A percentile compares a stretch with the other conserved stretches of the same genome.
These are phyloP conservation scores for Tachina fera DNA, from an alignment of 2,888 invertebrate species.

Conservation along the genomic window DNA sequence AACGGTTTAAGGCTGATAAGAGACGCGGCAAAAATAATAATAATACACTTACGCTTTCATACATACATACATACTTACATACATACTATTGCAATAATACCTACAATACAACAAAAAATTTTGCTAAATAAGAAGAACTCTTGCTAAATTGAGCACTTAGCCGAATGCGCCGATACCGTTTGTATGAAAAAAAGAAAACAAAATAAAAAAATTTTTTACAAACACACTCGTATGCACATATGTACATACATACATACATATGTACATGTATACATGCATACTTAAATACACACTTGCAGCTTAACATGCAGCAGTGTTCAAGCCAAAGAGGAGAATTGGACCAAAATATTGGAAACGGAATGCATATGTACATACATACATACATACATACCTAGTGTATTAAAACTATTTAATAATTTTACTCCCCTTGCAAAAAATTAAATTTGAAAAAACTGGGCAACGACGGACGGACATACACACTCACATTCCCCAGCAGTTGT, in stretches of 20 bases:
- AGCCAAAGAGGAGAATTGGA: slow-evolving; percentile 43
- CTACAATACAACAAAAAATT: slow-evolving; percentile 26
- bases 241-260: background rate
- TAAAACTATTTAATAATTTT: slow-evolving; percentile 20
- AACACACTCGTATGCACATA: background rate
- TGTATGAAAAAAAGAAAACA: slow-evolving; percentile 9
- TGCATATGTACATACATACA: too few species aligned
- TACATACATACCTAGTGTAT: background rate
- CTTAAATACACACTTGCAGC: too few species aligned
- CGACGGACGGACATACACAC: background rate
- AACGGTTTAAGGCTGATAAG: slow-evolving; percentile 72
- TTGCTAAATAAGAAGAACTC: slow-evolving; percentile 47
- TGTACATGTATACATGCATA: too few species aligned
- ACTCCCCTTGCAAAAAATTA: slow-evolving; percentile 21
- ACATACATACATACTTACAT: background rate
- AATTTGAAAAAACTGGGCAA: background rate
- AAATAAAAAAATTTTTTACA: background rate
- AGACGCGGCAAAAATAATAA: slow-evolving; percentile 66
- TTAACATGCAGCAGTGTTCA: slow-evolving; percentile 20
- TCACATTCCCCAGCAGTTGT: too few species aligned
- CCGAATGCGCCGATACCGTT: slow-evolving; percentile 41
- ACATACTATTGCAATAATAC: background rate
- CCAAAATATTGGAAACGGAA: slow-evolving; percentile 24
- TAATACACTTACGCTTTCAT: slow-evolving; percentile 33
- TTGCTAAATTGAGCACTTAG: slow-evolving; percentile 47